Percentiles rank a stretch among this genome's conserved stretches.
phyloP scores from a whole-genome alignment of 2,888 invertebrate species.

The Trissoscelio sp. region DNA sequence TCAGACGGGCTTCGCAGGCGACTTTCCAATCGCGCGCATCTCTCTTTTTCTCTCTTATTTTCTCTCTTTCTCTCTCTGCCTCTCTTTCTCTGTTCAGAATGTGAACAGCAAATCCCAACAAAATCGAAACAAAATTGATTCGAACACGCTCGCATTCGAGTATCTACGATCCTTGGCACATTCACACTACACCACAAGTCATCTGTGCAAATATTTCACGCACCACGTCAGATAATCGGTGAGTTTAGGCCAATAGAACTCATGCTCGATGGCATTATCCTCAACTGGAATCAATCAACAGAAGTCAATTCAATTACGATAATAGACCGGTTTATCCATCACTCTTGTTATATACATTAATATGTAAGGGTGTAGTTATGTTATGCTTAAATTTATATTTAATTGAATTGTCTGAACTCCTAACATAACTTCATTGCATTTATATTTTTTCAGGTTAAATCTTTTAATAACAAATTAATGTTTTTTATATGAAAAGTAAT shows the following conservation, averaged over 20 bases:
- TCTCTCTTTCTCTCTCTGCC: conserved; percentile 16
- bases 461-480: too few relatives aligned
- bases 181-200: conserved; percentile 47
- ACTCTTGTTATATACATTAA: too few relatives aligned
- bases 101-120: conserved; percentile 59
- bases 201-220: conserved; percentile 9
- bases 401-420: too few relatives aligned
- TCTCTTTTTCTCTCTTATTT: conserved; percentile 33
- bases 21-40: conserved; percentile 60
- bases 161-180: conserved; percentile 45
- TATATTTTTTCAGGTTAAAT: too few relatives aligned
- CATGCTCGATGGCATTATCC: conserved; percentile 27
- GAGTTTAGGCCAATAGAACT: conserved; percentile 48
- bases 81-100: conserved; percentile 12
- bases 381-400: too few relatives aligned
- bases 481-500: too few relatives aligned
- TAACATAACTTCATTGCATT: too few relatives aligned
- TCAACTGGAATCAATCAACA: conserved; percentile 21
- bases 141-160: conserved; percentile 32
- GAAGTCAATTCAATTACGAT: too few relatives aligned
- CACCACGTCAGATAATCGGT: conserved; percentile 33
- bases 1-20: conserved; percentile 65
- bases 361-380: too few relatives aligned
- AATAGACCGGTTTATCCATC: too few relatives aligned
- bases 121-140: conserved; percentile 70